Evolutionary conservation across 1,140 invertebrate genomes (phyloP), one percentile per base, ranked within the genome.

Genomic region (Tribolium castaneum): DNA sequence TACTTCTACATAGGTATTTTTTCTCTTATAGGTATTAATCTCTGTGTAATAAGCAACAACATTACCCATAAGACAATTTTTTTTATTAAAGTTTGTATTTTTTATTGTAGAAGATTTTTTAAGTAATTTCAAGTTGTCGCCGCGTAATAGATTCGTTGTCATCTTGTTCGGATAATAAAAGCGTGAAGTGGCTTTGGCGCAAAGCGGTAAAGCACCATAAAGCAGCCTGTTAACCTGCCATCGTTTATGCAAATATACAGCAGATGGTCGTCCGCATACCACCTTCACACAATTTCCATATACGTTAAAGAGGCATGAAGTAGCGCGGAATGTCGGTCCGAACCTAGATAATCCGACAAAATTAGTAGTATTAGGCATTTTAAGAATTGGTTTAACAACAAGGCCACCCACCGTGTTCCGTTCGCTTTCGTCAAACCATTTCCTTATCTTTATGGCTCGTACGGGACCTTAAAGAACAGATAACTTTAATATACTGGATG

Each of bases 351-450:
- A 75, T 75, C 54, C 54, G 52, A 75, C 54, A 51, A 75, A 75
- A 75, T 75, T 75, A 75, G 72, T 75, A 56, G 51, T 75, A 62
- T 12, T 75, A 75, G 25, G 72, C 35, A 75, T 75, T 75, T 75
- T 54, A 75, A 75, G 72, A 75, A 75, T 75, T 75, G 72, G 72
- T 75, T 75, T 75, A 75, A 75, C 72, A 75, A 59, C 71, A 51
- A 35, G 72, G 51, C 72, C 72, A 75, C 72, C 72, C 72, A 75
- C 9, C 12, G 70, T 50, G 70, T 72, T 16, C 50, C 49, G 22
- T 54, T 35, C 34, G 35, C 72, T 56, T 75, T 56, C 72, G n/a
- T 45, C 51, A 51, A 39, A 52, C 39, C 70, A 72, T 72, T 52
- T 72, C 54, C 72, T 75, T 75, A 75, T 75, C 72, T 75, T 75